Evolutionary conservation across 2,888 invertebrate species (phyloP), one percentile per base, ranked within the genome.

Genomic region (Cetonia aurata): DNA sequence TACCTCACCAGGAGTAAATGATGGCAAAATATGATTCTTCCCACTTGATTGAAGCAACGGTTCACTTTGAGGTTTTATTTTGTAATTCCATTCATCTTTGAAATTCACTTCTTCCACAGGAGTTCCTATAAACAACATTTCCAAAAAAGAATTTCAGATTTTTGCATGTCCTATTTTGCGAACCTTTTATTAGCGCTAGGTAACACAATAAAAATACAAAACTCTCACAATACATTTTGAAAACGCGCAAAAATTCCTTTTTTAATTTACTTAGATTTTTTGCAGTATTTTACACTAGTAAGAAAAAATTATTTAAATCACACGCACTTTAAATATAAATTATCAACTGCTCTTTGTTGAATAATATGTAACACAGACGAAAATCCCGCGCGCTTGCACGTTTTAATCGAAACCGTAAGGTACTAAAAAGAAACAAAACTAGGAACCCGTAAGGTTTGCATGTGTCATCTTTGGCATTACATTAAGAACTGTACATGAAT

Each of bases 61-160:
- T 46, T 71, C 46, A 57, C 72, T 48, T 41, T 73, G 73, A 1
- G 77, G 76, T 10, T 62, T 25, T 31, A 74, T 69, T 59, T 74
- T 68, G 50, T 73, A 78, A 41, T 78, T 72, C 79, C 79, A 79
- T n/a, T 75, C 70, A 71, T 79, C 77, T 42, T 74, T 71, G 55
- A 78, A 79, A 65, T 52, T 52, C 56, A 69, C 50, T 37, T 62
- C 50, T 6, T 52, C 33, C 10, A 59, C 17, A 3, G 71, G 68
- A 53, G 33, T 60, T 41, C 69, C 71, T 71, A 44, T 8, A 71
- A 67, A 50, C 50, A 6, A 69, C 41, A 50, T 10, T 9, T 9
- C 19, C 9, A 31, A 42, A 6, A 37, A 37, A 37, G 37, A 65
- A 50, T 41, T 17, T 4, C 4, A 50, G 1, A 12, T 33, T 19